These are phyloP conservation scores for Dolichoris vasculosae DNA, from an alignment of 1,140 invertebrate genomes.

Conservation along the genomic window DNA sequence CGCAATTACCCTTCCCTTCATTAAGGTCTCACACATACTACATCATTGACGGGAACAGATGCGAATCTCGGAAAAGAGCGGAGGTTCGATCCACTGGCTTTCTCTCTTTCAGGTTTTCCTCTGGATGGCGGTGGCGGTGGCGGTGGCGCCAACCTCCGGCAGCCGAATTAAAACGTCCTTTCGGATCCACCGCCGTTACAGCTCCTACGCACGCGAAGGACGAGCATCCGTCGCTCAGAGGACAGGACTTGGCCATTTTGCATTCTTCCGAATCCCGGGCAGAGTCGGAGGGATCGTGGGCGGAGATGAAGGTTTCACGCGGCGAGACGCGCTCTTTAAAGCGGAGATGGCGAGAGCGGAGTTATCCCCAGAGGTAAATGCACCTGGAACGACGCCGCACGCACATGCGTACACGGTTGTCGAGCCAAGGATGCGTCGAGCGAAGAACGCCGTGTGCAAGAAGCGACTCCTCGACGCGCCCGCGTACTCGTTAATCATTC, in stretches of 20 bases:
- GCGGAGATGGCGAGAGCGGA: constrained; percentile 54
- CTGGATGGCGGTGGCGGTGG: not conserved
- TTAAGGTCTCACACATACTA: not conserved
- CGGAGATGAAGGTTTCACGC: constrained; percentile 71
- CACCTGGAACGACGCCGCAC: constrained; percentile 51
- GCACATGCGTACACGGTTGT: too few species aligned
- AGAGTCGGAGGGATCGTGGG: constrained; percentile 74
- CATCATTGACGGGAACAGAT: not conserved
- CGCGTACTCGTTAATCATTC: constrained; percentile 67
- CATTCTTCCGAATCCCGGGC: constrained; percentile 65
- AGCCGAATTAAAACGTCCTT: constrained; percentile 69
- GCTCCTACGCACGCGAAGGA: constrained; percentile 55
- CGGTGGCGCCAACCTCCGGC: not conserved
- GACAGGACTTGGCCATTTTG: constrained; percentile 70
- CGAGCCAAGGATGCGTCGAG: not conserved
- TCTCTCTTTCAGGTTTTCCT: not conserved
- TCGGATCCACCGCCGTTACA: constrained; percentile 21
- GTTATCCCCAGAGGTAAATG: constrained; percentile 54
- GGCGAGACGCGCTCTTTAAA: constrained; percentile 56
- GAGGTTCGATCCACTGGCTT: not conserved
- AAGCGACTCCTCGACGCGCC: constrained; percentile 51
- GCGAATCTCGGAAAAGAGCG: not conserved
- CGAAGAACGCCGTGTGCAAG: constrained; percentile 38
- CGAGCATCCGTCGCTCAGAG: constrained; percentile 68
- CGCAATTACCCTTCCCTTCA: not conserved